phyloP scores from a whole-genome alignment of 2,888 invertebrate genomes.

The Athalia circularis region DNA sequence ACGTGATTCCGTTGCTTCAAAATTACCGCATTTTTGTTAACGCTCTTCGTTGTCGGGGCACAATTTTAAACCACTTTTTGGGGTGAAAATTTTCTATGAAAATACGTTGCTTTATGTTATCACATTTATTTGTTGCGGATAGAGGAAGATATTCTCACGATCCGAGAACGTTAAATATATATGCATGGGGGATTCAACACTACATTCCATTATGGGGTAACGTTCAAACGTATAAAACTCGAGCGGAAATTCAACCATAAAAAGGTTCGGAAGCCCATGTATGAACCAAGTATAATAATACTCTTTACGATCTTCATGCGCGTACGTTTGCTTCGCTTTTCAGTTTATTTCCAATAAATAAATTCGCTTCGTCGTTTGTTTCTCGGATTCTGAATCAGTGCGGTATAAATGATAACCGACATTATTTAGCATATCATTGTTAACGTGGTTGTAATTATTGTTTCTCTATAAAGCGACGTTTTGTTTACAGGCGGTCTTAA shows the following conservation, averaged over 20 bases:
- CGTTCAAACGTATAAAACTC: constrained; percentile 6
- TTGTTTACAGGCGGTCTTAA: constrained; percentile 34
- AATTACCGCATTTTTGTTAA: neutral
- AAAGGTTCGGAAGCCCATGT: neutral
- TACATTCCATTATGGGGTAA: neutral
- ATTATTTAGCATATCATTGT: too few species aligned
- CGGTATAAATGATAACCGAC: too few species aligned
- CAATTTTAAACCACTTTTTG: too few species aligned
- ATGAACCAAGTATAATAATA: neutral
- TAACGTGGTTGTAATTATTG: neutral
- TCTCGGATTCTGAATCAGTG: neutral
- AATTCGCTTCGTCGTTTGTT: neutral
- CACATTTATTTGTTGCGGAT: too few species aligned
- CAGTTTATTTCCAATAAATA: neutral
- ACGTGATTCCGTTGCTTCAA: neutral
- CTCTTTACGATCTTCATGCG: neutral
- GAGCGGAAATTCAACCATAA: constrained; percentile 24
- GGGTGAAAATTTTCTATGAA: neutral
- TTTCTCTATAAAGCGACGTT: neutral
- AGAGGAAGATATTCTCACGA: constrained; percentile 24
- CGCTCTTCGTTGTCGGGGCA: neutral
- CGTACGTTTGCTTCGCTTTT: too few species aligned
- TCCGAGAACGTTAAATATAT: neutral
- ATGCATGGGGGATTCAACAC: constrained; percentile 14
- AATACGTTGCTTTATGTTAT: neutral